Conservation (phyloP, 2,113 vertebrate genomes). For the Proteles cristata region DNA sequence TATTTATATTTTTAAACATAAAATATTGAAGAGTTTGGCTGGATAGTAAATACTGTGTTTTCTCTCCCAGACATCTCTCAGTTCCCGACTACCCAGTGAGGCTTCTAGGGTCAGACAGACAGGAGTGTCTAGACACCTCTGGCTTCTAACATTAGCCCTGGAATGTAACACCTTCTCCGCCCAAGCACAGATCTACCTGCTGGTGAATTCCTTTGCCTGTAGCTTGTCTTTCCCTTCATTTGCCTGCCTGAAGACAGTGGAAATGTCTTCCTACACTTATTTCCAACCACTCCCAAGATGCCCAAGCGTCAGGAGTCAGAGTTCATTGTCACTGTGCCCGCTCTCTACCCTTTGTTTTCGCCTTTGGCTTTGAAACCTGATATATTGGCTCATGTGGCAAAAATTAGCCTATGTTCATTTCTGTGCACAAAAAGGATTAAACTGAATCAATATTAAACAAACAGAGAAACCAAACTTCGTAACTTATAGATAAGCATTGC, state of each 20-base stretch:
- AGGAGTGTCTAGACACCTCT: slow-evolving; percentile 69
- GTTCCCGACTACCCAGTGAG: background rate
- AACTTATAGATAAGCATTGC: background rate
- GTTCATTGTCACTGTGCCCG: slow-evolving; percentile 31
- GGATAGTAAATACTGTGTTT: background rate
- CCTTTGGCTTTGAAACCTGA: background rate
- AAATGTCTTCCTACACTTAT: slow-evolving; percentile 58
- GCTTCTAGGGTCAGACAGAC: slow-evolving; percentile 57
- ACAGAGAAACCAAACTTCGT: slow-evolving; percentile 37
- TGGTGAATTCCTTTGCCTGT: slow-evolving; percentile 67
- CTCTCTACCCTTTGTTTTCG: background rate
- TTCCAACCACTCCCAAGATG: background rate
- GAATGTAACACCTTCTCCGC: slow-evolving; percentile 76
- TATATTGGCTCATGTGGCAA: background rate
- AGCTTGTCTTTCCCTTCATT: slow-evolving; percentile 45
- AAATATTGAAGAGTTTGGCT: background rate
- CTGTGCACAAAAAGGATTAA: slow-evolving; percentile 13
- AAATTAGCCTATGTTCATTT: slow-evolving; percentile 33
- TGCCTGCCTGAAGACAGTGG: slow-evolving; percentile 38
- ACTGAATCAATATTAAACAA: slow-evolving; percentile 17
- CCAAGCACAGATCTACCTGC: slow-evolving; percentile 74
- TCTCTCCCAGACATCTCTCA: slow-evolving; percentile 48
- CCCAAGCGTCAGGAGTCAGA: background rate
- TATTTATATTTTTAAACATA: slow-evolving; percentile 41
- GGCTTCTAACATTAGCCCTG: slow-evolving; percentile 63